Base-by-base conservation (phyloP, 2,113 vertebrate species). In the Stigmatopora argus region DNA sequence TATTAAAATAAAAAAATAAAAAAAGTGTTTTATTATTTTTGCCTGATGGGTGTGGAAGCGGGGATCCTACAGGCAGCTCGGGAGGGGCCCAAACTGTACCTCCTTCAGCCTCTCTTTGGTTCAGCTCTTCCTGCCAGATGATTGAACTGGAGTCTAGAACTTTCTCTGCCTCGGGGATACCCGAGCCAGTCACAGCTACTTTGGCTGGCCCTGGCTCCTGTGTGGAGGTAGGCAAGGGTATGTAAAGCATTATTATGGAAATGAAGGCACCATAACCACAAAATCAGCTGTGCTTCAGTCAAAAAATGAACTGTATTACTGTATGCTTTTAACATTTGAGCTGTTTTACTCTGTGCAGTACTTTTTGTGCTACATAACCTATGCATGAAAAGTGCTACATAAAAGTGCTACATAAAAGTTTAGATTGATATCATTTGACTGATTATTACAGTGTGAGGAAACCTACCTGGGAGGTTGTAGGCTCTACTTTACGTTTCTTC, bases 401-500 rank as follows among this genome's bases (percentile, higher is more conserved):
- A 47, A 14, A 46, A 46, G 7, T 14, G 38, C 4, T 13, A 15
- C 5, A 23, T 48, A 9, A 18, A 26, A 2, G 17, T 41, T 41
- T 41, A 8, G 9, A 41, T 7, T 7, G 26, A 31, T 31, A 2
- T 1, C 1, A 31, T 31, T 31, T 31, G 26, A 31, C 26, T 31
- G 26, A 31, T 2, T 31, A 31, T 31, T 31, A 31, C 2, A 31
- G 26, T 31, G 38, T 9, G 6, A 21, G 3, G 26, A 47, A n/a
- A 1, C 7, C 69, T 71, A 92, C 91, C 87, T 90, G 91, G 53
- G 89, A 90, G 15, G 91, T 92, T 0, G 92, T 81, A 0, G 90
- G 89, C 73, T 93, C 92, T 73, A 93, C 92, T 58, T 93, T 93
- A 19, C 92, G 89, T 53, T 93, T 93, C 81, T 93, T 93, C 82